Evolutionary conservation across 2,888 invertebrate genomes (phyloP).

Genomic region (Acleris sparsana): DNA sequence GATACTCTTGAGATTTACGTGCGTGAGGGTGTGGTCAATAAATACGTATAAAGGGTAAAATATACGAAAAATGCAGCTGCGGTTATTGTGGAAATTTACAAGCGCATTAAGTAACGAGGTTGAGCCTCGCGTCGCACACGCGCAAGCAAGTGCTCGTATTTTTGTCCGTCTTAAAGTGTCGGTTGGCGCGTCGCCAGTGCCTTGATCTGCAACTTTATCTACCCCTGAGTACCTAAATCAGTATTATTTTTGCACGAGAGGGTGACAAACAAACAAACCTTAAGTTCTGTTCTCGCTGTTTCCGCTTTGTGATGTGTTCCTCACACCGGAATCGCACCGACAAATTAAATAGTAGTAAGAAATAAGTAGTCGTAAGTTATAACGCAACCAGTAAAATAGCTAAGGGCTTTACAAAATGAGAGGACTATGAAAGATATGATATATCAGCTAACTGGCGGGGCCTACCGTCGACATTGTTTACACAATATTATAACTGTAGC

Average conservation of each 20-base stretch:
- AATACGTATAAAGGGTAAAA: slow-evolving; percentile 28
- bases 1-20: slow-evolving; percentile 29
- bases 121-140: slow-evolving; percentile 6
- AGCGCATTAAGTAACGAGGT: slow-evolving; percentile 34
- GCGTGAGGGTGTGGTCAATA: slow-evolving; percentile 32
- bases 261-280: slow-evolving; percentile 44
- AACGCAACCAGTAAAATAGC: too few relatives aligned
- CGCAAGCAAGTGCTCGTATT: slow-evolving; percentile 31
- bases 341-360: too few relatives aligned
- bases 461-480: too few relatives aligned
- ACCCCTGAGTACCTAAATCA: slow-evolving; percentile 42
- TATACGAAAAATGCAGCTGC: slow-evolving; percentile 33
- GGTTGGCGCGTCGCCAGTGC: slow-evolving; percentile 63
- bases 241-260: slow-evolving; percentile 37
- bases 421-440: too few relatives aligned
- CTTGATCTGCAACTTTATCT: slow-evolving; percentile 51
- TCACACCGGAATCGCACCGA: background rate
- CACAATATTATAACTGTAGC: too few relatives aligned
- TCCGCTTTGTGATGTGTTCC: slow-evolving; percentile 6
- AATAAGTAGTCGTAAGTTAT: too few relatives aligned
- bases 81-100: slow-evolving; percentile 22
- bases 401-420: too few relatives aligned
- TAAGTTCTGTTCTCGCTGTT: slow-evolving; percentile 14
- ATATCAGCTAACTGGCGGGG: too few relatives aligned
- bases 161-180: slow-evolving; percentile 52